Conservation (phyloP, 2,113 vertebrate genomes). For the Myodes glareolus region DNA sequence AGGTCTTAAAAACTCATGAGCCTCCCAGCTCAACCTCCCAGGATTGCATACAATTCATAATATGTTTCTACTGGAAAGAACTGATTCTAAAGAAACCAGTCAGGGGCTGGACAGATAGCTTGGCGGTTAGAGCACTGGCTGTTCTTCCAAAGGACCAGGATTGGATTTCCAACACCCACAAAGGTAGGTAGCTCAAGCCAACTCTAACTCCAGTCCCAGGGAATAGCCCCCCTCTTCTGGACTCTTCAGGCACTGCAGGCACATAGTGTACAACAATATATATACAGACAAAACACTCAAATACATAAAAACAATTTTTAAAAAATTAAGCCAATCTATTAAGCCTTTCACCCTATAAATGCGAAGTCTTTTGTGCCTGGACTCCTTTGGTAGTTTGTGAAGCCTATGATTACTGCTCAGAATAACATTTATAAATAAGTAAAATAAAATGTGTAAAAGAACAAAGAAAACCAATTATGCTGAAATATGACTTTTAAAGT, state of each 20-base stretch:
- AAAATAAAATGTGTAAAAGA: not conserved
- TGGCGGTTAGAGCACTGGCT: not conserved
- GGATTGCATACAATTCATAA: not conserved
- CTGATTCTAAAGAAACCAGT: not conserved
- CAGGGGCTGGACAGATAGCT: not conserved
- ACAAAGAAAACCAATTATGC: slow-evolving; percentile 22
- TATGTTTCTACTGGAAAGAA: not conserved
- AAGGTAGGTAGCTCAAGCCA: not conserved
- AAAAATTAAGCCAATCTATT: not conserved
- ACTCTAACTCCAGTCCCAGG: not conserved
- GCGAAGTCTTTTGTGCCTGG: not conserved
- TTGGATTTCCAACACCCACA: not conserved
- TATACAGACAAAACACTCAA: not conserved
- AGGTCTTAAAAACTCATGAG: not conserved
- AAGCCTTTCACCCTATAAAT: not conserved
- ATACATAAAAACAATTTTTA: not conserved
- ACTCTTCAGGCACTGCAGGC: not conserved
- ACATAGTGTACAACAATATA: not conserved
- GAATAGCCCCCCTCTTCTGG: not conserved
- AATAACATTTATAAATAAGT: slow-evolving; percentile 11
- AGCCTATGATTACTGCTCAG: not conserved
- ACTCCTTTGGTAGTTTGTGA: not conserved
- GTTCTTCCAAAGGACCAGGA: not conserved
- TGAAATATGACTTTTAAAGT: not conserved
- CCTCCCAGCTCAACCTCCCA: not conserved